Evolutionary conservation across 2,113 vertebrate species (phyloP).

Genomic region (Rhineura floridana): DNA sequence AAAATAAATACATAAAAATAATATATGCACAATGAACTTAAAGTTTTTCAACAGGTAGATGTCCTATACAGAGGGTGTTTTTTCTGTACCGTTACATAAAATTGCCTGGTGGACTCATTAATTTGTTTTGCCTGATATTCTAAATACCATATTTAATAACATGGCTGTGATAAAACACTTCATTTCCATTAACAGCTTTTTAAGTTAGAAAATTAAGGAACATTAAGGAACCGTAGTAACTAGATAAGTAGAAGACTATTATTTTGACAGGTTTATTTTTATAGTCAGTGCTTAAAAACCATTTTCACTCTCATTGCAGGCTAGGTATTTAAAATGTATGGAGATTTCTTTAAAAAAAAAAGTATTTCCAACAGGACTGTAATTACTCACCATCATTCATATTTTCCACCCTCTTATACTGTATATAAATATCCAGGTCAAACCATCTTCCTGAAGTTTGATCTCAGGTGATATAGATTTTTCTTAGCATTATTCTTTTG

Average conservation of each 20-base stretch:
- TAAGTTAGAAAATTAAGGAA: neutral
- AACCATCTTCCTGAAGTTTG: neutral
- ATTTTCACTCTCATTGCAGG: slow-evolving; percentile 8
- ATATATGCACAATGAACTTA: neutral
- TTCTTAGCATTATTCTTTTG: neutral
- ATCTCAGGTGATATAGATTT: neutral
- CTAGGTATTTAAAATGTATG: slow-evolving; percentile 18
- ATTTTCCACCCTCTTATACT: slow-evolving; percentile 1
- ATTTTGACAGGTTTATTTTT: neutral
- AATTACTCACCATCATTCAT: neutral
- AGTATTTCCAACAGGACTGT: neutral
- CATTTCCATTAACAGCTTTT: slow-evolving; percentile 16
- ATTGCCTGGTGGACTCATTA: slow-evolving; percentile 3
- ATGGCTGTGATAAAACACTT: neutral
- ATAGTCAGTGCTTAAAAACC: neutral
- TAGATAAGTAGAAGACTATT: slow-evolving; percentile 7
- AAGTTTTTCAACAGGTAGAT: neutral
- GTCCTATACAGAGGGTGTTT: neutral
- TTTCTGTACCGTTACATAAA: neutral
- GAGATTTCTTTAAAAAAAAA: neutral
- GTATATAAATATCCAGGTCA: neutral
- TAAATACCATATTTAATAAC: neutral
- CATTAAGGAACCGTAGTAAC: neutral
- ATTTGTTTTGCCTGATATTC: neutral
- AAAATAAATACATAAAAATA: neutral